Conservation (phyloP, 1,140 invertebrate species). For the Acromyrmex echinatior region DNA sequence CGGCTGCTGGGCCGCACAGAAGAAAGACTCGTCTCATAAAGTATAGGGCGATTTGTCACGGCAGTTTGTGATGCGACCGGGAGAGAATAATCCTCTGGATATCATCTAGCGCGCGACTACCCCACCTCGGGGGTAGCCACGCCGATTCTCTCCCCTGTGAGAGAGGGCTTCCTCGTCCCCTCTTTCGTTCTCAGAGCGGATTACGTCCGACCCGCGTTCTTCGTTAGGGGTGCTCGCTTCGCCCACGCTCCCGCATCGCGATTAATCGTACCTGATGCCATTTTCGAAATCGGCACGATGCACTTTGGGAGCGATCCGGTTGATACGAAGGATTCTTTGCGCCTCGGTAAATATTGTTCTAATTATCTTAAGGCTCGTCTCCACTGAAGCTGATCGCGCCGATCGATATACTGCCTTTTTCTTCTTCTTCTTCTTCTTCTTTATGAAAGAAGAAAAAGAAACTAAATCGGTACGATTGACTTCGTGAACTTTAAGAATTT, state of each 20-base stretch:
- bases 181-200: slow-evolving; percentile 71
- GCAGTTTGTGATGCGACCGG: slow-evolving; percentile 82
- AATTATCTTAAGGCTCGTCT: neutral
- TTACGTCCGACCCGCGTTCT: slow-evolving; percentile 71
- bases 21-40: slow-evolving; percentile 82
- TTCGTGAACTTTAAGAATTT: too few species aligned
- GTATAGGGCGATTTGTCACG: slow-evolving; percentile 83
- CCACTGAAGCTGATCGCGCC: too few species aligned
- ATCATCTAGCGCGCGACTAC: slow-evolving; percentile 78
- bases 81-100: slow-evolving; percentile 84
- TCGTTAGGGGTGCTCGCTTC: slow-evolving; percentile 63
- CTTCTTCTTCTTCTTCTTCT: too few species aligned
- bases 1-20: slow-evolving; percentile 68
- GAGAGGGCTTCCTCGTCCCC: slow-evolving; percentile 52
- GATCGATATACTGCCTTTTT: too few species aligned
- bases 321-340: neutral
- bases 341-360: neutral
- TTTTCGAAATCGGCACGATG: slow-evolving; percentile 57
- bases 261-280: slow-evolving; percentile 56
- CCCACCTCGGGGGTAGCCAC: slow-evolving; percentile 23
- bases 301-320: neutral
- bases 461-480: too few species aligned
- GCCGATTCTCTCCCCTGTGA: slow-evolving; percentile 40
- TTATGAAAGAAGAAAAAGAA: too few species aligned
- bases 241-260: slow-evolving; percentile 14